These are phyloP conservation scores for Argya squamiceps DNA, from an alignment of 2,797 vertebrate species.

Conservation along the genomic window DNA sequence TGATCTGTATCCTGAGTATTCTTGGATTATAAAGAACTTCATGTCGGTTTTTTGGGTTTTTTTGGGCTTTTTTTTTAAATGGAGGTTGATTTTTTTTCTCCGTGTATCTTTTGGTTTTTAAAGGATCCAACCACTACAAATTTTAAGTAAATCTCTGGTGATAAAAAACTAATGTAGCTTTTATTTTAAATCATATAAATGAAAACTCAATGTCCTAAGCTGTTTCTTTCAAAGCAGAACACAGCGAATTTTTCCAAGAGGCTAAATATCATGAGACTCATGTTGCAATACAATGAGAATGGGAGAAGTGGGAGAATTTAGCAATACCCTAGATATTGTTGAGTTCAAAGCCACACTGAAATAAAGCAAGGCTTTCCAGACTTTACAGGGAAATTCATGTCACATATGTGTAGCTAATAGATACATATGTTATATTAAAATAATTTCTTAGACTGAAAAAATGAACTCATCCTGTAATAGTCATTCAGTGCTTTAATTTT, in stretches of 20 bases:
- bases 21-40: not conserved
- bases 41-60: not conserved
- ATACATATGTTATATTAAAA: not conserved
- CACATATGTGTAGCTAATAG: not conserved
- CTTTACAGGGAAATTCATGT: not conserved
- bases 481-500: not conserved
- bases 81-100: not conserved
- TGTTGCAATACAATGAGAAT: not conserved
- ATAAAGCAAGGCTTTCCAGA: not conserved
- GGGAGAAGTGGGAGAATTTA: not conserved
- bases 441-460: not conserved
- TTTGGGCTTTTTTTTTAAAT: not conserved
- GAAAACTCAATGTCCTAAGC: not conserved
- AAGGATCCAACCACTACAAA: not conserved
- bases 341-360: not conserved
- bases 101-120: not conserved
- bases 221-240: not conserved
- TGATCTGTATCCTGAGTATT: not conserved
- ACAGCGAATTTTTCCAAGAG: not conserved
- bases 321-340: not conserved
- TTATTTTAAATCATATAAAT: not conserved
- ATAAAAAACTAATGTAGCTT: not conserved
- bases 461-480: not conserved
- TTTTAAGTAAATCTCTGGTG: not conserved
- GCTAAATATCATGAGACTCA: not conserved